Base-by-base conservation (phyloP, 2,797 vertebrate genomes). In the Lerista edwardsae region DNA sequence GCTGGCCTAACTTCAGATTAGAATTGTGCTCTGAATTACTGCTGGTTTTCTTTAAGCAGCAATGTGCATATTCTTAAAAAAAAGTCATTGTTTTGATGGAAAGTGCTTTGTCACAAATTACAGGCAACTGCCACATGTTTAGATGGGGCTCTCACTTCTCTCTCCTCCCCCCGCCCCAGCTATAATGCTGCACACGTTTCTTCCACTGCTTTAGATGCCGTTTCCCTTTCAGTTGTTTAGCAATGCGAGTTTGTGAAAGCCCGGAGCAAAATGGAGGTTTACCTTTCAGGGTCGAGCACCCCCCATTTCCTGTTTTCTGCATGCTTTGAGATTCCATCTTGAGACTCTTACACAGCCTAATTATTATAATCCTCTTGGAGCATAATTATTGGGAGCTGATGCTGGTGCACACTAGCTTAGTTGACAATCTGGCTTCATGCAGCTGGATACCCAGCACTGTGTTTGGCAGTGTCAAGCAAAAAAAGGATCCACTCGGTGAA, bases 401-500 rank as follows among this genome's bases (percentile, higher is more conserved):
- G 68, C 84, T 69, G 57, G 67, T 64, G 10, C 0, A 0, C 7
- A 12, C n/a, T 36, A 68, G 4, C 39, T 79, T 78, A 8, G 21
- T 73, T 87, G 88, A 12, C 36, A 79, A 25, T 36, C 62, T 84
- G 64, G 1, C 36, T 87, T 14, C 39, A 36, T 89, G 75, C 87
- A 91, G 67, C 75, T 86, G 84, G 82, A 34, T 91, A 12, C 29
- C 76, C 78, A n/a, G 77, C 81, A 76, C 80, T 84, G 55, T 91
- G 59, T 86, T 83, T 83, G 73, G 83, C 91, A 93, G 67, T 76
- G 55, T 0, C 84, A 51, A 79, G 51, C 75, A 91, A 93, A 87
- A 51, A 9, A 77, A 19, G 25, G 36, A 76, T 87, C 90, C 73
- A 76, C 75, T 83, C n/a, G 83, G 74, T 83, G 80, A 89, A 90